phyloP scores from a whole-genome alignment of 2,113 vertebrate genomes.

The Macaca nemestrina region DNA sequence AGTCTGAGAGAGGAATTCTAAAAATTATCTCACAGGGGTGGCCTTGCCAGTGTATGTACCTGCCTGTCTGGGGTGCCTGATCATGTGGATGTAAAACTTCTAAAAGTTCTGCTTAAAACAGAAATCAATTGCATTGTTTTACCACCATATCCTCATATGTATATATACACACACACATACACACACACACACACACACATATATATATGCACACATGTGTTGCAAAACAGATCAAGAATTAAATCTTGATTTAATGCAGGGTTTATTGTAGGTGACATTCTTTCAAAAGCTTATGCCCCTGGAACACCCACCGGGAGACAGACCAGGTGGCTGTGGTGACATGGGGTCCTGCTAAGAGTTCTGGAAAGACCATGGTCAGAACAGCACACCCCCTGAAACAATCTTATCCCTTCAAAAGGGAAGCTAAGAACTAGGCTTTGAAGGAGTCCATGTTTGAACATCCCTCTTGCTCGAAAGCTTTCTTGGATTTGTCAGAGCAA shows the following conservation, averaged over 20 bases:
- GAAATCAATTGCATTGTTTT: neutral
- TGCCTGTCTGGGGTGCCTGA: neutral
- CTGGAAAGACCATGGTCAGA: neutral
- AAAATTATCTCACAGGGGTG: neutral
- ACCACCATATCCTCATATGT: neutral
- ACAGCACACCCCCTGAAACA: neutral
- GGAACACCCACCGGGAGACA: neutral
- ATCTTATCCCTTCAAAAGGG: neutral
- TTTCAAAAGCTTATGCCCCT: neutral
- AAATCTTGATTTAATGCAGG: neutral
- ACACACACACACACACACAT: neutral
- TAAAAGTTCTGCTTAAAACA: neutral
- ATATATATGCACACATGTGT: neutral
- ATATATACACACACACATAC: neutral
- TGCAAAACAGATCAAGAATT: neutral
- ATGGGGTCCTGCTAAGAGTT: neutral
- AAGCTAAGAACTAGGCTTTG: neutral
- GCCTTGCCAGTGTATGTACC: accelerated
- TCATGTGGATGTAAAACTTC: neutral
- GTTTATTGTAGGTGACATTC: neutral
- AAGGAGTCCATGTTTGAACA: neutral
- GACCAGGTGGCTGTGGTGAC: neutral
- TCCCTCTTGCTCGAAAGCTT: neutral
- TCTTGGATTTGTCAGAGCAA: neutral
- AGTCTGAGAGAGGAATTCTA: neutral